Conservation (phyloP, 2,797 vertebrate species). For the Bufotes viridis region DNA sequence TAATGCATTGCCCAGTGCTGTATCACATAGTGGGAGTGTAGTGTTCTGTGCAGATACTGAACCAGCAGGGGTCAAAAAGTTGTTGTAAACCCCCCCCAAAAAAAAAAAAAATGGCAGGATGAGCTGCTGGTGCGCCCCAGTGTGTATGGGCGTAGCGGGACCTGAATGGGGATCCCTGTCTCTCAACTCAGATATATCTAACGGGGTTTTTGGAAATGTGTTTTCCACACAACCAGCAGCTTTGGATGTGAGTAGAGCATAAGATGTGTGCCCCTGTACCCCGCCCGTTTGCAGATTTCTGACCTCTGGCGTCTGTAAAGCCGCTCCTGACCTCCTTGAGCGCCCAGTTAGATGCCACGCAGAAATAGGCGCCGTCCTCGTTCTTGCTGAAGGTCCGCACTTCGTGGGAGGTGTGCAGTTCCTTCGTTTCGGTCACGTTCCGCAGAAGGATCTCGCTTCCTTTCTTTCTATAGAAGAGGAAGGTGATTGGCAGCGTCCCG, state of each 20-base stretch:
- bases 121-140: too few relatives aligned
- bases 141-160: too few relatives aligned
- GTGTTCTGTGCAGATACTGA: too few relatives aligned
- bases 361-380: conserved; percentile 74
- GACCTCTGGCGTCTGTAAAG: conserved; percentile 69
- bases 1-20: too few relatives aligned
- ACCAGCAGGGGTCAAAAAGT: too few relatives aligned
- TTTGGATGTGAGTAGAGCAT: not conserved
- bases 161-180: too few relatives aligned
- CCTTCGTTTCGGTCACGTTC: not conserved
- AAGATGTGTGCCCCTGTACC: not conserved
- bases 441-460: conserved; percentile 51
- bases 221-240: not conserved
- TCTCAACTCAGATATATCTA: too few relatives aligned
- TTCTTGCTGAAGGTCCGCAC: conserved; percentile 65
- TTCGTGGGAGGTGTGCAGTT: conserved; percentile 44
- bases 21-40: too few relatives aligned
- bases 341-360: conserved; percentile 73
- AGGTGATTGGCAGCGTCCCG: conserved; percentile 75
- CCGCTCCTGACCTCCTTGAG: conserved; percentile 63
- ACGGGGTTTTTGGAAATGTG: too few relatives aligned
- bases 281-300: conserved; percentile 40
- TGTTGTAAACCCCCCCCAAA: too few relatives aligned
- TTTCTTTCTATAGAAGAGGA: conserved; percentile 72
- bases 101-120: too few relatives aligned